Base-by-base conservation (phyloP, 2,888 invertebrate species). In the Stenurella melanura region DNA sequence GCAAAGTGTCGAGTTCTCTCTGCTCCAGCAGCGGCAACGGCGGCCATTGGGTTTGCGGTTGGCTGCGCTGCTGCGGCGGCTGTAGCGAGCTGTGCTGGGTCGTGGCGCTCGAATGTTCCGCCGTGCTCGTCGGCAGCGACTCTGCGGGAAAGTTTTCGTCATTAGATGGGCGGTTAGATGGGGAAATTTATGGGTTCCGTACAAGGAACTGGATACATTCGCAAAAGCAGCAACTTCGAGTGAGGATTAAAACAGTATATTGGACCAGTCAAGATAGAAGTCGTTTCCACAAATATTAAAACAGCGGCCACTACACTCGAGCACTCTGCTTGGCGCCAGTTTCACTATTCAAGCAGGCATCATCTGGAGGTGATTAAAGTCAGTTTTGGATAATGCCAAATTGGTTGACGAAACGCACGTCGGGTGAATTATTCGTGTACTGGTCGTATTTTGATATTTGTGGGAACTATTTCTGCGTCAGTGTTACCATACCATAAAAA, bases 1-100 rank as follows among this genome's bases (percentile, higher is more conserved):
- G 96, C 82, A 95, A 92, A 87, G 95, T 94, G 90, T 96, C 96
- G 89, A 97, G 94, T 87, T 96, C 95, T 87, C 95, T 93, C 85
- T 96, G 92, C 91, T 96, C 96, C 86, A 96, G 91, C 78, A 94
- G 92, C 18, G 94, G 93, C 63, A 89, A 82, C 34, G 89, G 89
- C 42, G 94, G 93, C 94, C 94, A 94, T 85, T 95, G 89, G 60
- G 86, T 94, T 38, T 70, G 70, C 60, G 70, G 58, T 21, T 70
- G 70, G 60, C 70, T 84, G 87, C 94, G 93, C 84, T 91, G 92
- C 87, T 94, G 95, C 81, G 93, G 94, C 89, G 92, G 93, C 86
- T 92, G 93, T 85, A 92, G 92, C 80, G 93, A 92, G 87, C 92
- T 91, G 85, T 88, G 89, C 76, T 89, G 89, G 38, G 90, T 91